These are phyloP conservation scores for Didymodactylos carnosus DNA, from an alignment of 2,888 invertebrate species.

Conservation along the genomic window DNA sequence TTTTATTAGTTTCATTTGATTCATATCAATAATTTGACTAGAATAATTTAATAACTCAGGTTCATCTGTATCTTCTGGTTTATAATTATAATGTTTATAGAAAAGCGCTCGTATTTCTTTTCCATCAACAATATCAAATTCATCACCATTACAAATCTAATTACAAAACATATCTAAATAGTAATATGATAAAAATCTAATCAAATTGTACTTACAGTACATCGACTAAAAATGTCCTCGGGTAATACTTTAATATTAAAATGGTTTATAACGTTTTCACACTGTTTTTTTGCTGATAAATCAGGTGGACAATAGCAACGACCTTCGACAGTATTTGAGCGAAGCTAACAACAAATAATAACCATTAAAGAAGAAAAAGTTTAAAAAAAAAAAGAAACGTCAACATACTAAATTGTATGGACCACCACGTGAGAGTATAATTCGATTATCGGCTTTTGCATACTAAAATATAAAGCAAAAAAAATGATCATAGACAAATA, in stretches of 20 bases:
- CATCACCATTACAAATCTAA: slow-evolving; percentile 5
- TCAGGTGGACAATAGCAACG: slow-evolving; percentile 3
- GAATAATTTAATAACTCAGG: background rate
- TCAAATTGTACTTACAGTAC: background rate
- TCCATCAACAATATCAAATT: background rate
- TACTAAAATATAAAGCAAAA: background rate
- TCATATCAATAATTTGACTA: background rate
- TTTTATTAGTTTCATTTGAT: background rate
- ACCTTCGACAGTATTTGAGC: slow-evolving; percentile 3
- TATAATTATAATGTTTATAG: background rate
- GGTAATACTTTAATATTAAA: slow-evolving; percentile 5
- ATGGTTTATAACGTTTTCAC: background rate
- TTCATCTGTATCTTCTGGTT: background rate
- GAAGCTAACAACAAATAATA: background rate
- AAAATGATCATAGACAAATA: no score
- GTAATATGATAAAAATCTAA: background rate
- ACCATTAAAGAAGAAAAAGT: background rate
- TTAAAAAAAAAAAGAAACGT: background rate
- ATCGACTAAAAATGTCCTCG: slow-evolving; percentile 13
- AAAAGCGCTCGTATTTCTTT: background rate
- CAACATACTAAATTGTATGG: slow-evolving; percentile 1
- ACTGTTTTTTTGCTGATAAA: background rate
- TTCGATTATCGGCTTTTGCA: slow-evolving; percentile 7
- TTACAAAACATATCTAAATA: background rate
- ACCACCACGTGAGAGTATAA: slow-evolving; percentile 4